Base-by-base conservation (phyloP, 2,888 invertebrate species). In the Pachliopta kotzebuea region DNA sequence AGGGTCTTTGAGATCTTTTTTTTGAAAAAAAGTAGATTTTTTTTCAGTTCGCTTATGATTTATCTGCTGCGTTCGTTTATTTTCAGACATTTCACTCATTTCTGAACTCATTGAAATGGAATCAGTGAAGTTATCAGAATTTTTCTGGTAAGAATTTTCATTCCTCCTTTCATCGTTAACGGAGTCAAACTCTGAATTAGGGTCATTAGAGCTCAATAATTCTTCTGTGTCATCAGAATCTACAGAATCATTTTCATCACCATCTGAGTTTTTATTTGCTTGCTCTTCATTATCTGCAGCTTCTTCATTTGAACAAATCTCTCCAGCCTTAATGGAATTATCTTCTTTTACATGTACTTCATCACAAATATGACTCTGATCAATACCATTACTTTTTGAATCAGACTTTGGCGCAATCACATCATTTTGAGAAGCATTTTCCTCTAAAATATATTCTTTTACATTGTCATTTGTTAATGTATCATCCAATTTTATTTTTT, bases 1-100 rank as follows among this genome's bases (percentile, higher is more conserved):
- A 1, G 86, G 83, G 65, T 90, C 80, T 8, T 83, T 76, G 54
- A 78, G 56, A 4, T 74, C 67, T 42, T 76, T 76, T 62, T 73
- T 76, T 23, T 63, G 71, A 0, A 76, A 76, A 65, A 75, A 73
- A 14, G 74, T 69, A 2, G 79, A 75, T 9, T 72, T 69, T 14
- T 71, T 77, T 60, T 81, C 78, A 1, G 69, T 69, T 59, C 76
- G 77, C 18, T 73, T 65, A 62, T 72, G 74, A 26, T 70, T 72
- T 23, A 67, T 56, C 31, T 69, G 42, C 2, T 26, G 24, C 37
- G 26, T 54, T 53, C 23, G 21, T 45, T 70, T 69, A 65, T 60
- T 67, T 20, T 69, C 69, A 62, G 68, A 57, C 11, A 53, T 8
- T 54, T 57, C 57, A 17, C 53, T 57, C 7, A 20, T 45, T 42